Evolutionary conservation across 2,797 vertebrate species (phyloP).

Genomic region (Anas capensis): DNA sequence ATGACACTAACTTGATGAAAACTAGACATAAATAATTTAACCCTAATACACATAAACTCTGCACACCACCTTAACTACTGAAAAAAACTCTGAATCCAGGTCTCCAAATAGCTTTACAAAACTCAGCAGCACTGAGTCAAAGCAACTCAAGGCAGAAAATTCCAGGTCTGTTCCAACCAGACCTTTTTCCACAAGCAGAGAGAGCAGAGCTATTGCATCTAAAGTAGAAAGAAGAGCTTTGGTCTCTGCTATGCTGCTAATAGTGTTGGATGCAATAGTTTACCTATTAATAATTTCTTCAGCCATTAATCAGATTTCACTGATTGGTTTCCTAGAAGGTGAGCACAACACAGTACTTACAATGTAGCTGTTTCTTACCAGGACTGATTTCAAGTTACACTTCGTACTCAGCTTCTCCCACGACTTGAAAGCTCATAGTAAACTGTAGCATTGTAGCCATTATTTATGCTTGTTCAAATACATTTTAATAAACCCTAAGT

Average conservation of each 20-base stretch:
- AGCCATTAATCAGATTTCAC: background rate
- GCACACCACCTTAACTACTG: background rate
- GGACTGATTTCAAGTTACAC: background rate
- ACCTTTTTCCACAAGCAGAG: constrained; percentile 7
- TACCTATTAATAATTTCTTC: background rate
- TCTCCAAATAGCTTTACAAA: background rate
- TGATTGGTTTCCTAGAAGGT: background rate
- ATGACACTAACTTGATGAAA: background rate
- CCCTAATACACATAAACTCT: background rate
- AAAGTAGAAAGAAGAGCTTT: constrained; percentile 30
- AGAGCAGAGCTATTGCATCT: constrained; percentile 1
- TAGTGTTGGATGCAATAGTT: background rate
- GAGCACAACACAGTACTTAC: background rate
- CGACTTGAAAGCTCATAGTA: background rate
- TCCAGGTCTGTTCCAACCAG: background rate
- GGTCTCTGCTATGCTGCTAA: constrained; percentile 11
- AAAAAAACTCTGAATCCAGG: background rate
- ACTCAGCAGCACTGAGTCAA: background rate
- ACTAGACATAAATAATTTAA: background rate
- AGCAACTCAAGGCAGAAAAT: background rate
- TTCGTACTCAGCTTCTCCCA: background rate
- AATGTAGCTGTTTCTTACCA: background rate
- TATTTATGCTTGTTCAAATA: constrained; percentile 28
- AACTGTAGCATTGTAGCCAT: constrained; percentile 16
- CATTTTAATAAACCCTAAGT: constrained; percentile 11